These are phyloP conservation scores for Diarsia mendica DNA, from an alignment of 2,888 invertebrate species.

Conservation along the genomic window DNA sequence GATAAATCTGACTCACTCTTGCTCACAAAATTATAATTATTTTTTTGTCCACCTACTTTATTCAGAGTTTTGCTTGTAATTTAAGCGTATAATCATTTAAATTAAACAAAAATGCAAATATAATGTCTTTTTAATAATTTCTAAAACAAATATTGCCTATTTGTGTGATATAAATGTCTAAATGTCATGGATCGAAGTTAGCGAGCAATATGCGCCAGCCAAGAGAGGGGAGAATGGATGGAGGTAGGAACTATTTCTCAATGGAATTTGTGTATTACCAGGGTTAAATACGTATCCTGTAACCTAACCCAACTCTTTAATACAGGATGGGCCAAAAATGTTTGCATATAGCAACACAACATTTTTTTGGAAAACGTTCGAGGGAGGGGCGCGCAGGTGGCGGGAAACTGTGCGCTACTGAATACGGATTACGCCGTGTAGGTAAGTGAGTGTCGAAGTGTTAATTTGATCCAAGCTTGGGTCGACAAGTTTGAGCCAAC, in stretches of 20 bases:
- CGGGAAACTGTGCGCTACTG: too few relatives aligned
- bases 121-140: background rate
- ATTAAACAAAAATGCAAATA: background rate
- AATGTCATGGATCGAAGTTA: conserved; percentile 1
- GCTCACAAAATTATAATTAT: conserved; percentile 3
- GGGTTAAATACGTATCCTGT: background rate
- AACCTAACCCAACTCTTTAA: too few relatives aligned
- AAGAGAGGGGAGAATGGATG: too few relatives aligned
- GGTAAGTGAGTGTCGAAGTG: too few relatives aligned
- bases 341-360: too few relatives aligned
- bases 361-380: too few relatives aligned
- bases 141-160: background rate
- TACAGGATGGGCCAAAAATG: too few relatives aligned
- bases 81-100: background rate
- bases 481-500: too few relatives aligned
- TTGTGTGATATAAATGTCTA: background rate
- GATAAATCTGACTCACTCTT: conserved; percentile 41
- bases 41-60: conserved; percentile 3
- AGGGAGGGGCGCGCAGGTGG: too few relatives aligned
- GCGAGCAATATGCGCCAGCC: background rate
- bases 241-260: background rate
- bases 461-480: too few relatives aligned
- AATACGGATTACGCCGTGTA: too few relatives aligned
- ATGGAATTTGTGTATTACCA: background rate
- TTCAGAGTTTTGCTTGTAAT: background rate